phyloP scores from a whole-genome alignment of 2,888 invertebrate species.

The Timema cristinae region DNA sequence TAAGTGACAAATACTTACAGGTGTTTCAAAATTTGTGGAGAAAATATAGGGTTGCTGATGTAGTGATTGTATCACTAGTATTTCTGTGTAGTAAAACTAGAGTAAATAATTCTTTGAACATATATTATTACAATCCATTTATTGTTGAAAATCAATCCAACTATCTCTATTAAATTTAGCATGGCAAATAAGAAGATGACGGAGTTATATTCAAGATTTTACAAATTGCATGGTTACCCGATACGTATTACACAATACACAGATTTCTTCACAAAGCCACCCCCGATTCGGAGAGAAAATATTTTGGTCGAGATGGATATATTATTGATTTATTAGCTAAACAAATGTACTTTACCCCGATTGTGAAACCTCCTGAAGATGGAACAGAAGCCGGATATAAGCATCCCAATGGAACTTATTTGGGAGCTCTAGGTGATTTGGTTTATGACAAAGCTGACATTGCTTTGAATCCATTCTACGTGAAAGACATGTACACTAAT shows the following conservation, averaged over 20 bases:
- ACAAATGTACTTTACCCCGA: background rate
- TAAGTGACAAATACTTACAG: background rate
- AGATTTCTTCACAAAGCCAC: background rate
- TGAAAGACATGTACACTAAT: background rate
- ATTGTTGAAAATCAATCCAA: too few relatives aligned
- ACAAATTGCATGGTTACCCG: background rate
- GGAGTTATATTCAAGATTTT: background rate
- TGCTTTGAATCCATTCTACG: background rate
- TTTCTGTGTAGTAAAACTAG: background rate
- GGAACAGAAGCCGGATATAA: background rate
- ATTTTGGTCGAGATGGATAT: background rate
- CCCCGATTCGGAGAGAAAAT: background rate
- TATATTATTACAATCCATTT: too few relatives aligned
- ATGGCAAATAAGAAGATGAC: too few relatives aligned
- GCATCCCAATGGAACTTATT: background rate
- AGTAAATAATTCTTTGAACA: too few relatives aligned
- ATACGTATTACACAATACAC: background rate
- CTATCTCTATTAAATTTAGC: too few relatives aligned
- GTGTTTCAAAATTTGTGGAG: background rate
- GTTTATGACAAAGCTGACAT: background rate
- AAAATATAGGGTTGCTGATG: background rate
- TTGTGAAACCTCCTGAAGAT: background rate
- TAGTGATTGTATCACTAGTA: background rate
- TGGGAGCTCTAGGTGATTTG: constrained; percentile 1
- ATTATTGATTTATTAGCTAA: background rate